A percentile compares a stretch with the other conserved stretches of the same genome.
These are phyloP conservation scores for Diloba caeruleocephala DNA, from an alignment of 2,888 invertebrate species.

Conservation along the genomic window DNA sequence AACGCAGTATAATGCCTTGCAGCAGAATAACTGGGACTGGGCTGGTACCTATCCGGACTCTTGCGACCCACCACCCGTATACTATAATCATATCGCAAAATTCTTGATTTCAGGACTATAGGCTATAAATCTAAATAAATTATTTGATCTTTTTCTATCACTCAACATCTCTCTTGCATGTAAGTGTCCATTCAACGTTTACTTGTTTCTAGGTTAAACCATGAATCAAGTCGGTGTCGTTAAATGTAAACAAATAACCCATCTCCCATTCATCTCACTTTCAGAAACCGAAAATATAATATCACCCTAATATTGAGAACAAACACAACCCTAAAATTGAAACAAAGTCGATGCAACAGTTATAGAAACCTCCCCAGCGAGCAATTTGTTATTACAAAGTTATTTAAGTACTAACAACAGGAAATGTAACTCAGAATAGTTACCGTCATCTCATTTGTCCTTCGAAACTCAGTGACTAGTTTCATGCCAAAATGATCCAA, in stretches of 20 bases:
- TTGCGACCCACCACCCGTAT: no score
- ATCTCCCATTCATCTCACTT: conserved; percentile 15
- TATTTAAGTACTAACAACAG: neutral
- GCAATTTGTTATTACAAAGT: conserved; percentile 29
- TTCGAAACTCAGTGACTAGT: conserved; percentile 12
- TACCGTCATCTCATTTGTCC: conserved; percentile 10
- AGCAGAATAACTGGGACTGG: no score
- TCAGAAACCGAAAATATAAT: conserved; percentile 20
- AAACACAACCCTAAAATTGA: conserved; percentile 5
- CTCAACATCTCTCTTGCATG: no score
- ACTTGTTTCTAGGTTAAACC: conserved; percentile 12
- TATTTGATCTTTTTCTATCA: no score
- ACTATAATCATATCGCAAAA: no score
- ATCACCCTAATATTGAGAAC: neutral
- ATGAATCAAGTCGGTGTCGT: neutral
- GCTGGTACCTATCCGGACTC: no score
- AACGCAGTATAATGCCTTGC: no score
- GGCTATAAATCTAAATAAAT: no score
- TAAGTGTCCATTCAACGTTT: conserved; percentile 3
- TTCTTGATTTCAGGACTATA: no score
- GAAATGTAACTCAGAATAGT: conserved; percentile 2
- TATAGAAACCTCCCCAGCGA: conserved; percentile 6
- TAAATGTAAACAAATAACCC: conserved; percentile 8
- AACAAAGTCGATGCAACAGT: conserved; percentile 18
- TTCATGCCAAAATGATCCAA: conserved; percentile 24